Conservation (phyloP, 2,888 invertebrate species). For the Prionchulus punctatus region DNA sequence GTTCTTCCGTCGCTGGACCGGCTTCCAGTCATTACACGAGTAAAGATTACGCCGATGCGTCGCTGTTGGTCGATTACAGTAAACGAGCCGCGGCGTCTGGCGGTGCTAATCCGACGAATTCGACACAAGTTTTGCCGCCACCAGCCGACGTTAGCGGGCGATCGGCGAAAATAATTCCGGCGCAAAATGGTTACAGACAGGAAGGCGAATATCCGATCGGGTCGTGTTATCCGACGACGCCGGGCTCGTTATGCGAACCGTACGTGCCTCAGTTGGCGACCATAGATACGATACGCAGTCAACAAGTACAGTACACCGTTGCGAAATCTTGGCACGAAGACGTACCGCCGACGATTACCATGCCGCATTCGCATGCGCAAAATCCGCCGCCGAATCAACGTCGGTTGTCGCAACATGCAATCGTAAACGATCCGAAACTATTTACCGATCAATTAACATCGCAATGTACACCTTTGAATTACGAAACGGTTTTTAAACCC, state of each 20-base stretch:
- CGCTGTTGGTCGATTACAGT: constrained; percentile 1
- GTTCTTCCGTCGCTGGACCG: too few relatives aligned
- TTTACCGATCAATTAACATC: too few relatives aligned
- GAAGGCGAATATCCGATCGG: too few relatives aligned
- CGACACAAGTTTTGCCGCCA: not conserved
- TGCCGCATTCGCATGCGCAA: not conserved
- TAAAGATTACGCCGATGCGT: constrained; percentile 4
- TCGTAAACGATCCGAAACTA: too few relatives aligned
- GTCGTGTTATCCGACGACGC: not conserved
- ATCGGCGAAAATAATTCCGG: not conserved
- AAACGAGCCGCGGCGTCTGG: not conserved
- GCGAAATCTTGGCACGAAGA: not conserved
- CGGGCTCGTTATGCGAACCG: not conserved
- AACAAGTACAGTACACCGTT: not conserved
- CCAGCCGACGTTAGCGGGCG: too few relatives aligned
- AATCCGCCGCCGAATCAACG: too few relatives aligned
- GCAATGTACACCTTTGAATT: too few relatives aligned
- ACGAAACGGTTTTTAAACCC: too few relatives aligned
- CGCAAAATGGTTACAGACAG: not conserved
- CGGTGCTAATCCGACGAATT: not conserved
- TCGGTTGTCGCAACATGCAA: too few relatives aligned
- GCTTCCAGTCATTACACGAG: not conserved
- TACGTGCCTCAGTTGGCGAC: constrained; percentile 6
- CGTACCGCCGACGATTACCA: not conserved
- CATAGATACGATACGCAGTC: not conserved